These are phyloP conservation scores for Chromoteleia sp. DNA, from an alignment of 2,888 invertebrate genomes.

Conservation along the genomic window DNA sequence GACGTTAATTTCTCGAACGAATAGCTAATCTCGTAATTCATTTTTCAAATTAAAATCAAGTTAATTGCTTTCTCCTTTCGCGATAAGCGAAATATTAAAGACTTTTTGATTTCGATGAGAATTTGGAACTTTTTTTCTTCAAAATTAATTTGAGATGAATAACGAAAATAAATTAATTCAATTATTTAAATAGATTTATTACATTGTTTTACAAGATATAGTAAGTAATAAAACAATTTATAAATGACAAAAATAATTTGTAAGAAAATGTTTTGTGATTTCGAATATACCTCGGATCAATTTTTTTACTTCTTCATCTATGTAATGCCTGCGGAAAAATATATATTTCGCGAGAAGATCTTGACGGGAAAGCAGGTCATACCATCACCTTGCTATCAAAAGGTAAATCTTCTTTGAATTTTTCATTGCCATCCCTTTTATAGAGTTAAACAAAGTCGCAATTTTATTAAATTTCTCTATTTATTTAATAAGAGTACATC, in stretches of 20 bases:
- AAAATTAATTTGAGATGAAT: too few species aligned
- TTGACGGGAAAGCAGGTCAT: conserved; percentile 43
- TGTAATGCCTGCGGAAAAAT: conserved; percentile 24
- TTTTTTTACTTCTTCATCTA: conserved; percentile 29
- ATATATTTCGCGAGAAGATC: conserved; percentile 40
- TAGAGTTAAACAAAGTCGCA: conserved; percentile 48
- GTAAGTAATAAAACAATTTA: too few species aligned
- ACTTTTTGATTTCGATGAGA: too few species aligned
- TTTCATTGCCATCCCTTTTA: conserved; percentile 56
- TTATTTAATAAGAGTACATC: conserved; percentile 59
- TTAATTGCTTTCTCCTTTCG: conserved; percentile 1
- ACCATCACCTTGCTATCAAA: conserved; percentile 54
- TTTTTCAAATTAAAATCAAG: conserved; percentile 29
- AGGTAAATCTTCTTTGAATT: conserved; percentile 61
- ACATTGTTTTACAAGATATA: too few species aligned
- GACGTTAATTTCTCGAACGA: conserved; percentile 25
- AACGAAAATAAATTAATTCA: too few species aligned
- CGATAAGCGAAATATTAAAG: too few species aligned
- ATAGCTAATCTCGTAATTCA: conserved; percentile 24
- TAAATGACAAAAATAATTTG: too few species aligned
- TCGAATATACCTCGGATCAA: neutral
- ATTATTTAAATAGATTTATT: too few species aligned
- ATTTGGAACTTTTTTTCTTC: too few species aligned
- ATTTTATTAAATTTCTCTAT: conserved; percentile 55
- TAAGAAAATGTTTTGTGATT: neutral